Evolutionary conservation across 2,888 invertebrate species (phyloP).

Genomic region (Apomyelois bistriatella): DNA sequence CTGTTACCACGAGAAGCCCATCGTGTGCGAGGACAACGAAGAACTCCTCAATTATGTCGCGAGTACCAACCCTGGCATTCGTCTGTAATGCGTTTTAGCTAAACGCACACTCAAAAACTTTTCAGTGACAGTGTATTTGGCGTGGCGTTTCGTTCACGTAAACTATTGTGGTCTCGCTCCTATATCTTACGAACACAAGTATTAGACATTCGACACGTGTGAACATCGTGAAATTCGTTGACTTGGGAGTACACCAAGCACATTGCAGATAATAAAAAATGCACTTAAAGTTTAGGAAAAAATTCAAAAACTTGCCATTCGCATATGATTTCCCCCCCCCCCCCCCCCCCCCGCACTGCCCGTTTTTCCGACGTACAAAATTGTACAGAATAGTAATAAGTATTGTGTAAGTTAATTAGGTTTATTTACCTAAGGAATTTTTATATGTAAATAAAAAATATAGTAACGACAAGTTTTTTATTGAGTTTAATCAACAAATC

Average conservation of each 20-base stretch:
- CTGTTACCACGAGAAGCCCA: slow-evolving; percentile 95
- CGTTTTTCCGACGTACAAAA: slow-evolving; percentile 53
- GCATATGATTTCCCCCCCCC: slow-evolving; percentile 45
- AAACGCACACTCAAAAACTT: slow-evolving; percentile 20
- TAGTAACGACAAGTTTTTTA: slow-evolving; percentile 34
- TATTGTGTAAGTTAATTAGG: slow-evolving; percentile 55
- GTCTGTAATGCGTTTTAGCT: slow-evolving; percentile 81
- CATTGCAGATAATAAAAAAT: neutral
- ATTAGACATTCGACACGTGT: neutral
- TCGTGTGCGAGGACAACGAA: slow-evolving; percentile 94
- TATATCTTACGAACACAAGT: neutral
- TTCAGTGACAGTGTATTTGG: slow-evolving; percentile 16
- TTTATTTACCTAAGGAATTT: slow-evolving; percentile 66
- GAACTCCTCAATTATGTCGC: slow-evolving; percentile 92
- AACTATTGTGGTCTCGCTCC: neutral
- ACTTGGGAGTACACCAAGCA: neutral
- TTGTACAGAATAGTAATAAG: slow-evolving; percentile 63
- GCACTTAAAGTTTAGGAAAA: neutral
- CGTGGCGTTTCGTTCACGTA: neutral
- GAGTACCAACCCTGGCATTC: slow-evolving; percentile 90
- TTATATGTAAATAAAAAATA: slow-evolving; percentile 61
- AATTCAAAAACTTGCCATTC: slow-evolving; percentile 17
- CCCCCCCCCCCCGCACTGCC: slow-evolving; percentile 62
- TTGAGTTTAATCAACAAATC: slow-evolving; percentile 16
- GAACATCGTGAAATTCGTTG: neutral